Conservation (phyloP, 1,140 invertebrate genomes). For the Protaetia brevitarsis region DNA sequence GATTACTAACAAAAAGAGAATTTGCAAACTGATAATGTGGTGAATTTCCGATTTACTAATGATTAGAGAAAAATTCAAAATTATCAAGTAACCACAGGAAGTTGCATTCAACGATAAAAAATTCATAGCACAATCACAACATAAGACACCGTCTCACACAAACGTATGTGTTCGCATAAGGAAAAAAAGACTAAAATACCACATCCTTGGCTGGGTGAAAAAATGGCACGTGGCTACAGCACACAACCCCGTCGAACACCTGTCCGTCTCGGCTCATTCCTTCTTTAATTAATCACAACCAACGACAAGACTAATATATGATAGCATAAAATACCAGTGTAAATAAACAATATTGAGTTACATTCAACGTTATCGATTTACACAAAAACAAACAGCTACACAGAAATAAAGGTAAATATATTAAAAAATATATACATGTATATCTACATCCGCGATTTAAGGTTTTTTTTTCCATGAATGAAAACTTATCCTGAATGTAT, state of each 20-base stretch:
- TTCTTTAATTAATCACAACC: not conserved
- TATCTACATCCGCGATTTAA: not conserved
- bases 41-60: not conserved
- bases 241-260: not conserved
- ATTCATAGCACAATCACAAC: not conserved
- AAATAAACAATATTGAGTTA: not conserved
- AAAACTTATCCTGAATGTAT: not conserved
- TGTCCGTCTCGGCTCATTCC: not conserved
- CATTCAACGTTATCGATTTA: not conserved
- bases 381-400: not conserved
- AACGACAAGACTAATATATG: too few species aligned
- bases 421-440: not conserved
- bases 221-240: not conserved
- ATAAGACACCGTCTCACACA: not conserved
- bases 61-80: not conserved
- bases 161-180: not conserved
- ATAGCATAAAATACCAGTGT: not conserved
- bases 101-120: not conserved
- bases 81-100: constrained; percentile 8
- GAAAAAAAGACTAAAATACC: not conserved
- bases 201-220: not conserved
- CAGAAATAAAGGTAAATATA: not conserved
- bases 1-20: too few species aligned
- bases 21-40: too few species aligned
- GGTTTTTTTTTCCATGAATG: not conserved